A percentile compares a stretch with the other conserved stretches of the same genome.
Evolutionary conservation across 2,113 vertebrate species (phyloP).

Genomic region (Desmodus rotundus): DNA sequence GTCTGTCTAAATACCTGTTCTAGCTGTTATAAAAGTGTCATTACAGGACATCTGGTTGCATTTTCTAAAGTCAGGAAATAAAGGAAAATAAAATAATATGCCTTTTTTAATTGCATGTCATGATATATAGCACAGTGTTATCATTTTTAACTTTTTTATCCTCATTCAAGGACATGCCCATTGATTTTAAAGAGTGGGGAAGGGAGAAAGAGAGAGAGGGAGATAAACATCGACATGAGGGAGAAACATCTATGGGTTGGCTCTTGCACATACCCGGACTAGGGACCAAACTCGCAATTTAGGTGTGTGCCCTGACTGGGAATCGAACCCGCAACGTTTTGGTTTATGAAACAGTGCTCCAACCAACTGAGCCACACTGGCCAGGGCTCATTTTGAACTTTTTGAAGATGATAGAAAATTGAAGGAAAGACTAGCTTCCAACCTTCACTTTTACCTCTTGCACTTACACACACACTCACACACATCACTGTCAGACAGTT

Average conservation of each 20-base stretch:
- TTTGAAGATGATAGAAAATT: constrained; percentile 3
- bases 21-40: not conserved
- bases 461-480: not conserved
- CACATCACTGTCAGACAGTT: not conserved
- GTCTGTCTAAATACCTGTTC: not conserved
- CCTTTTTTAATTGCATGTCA: not conserved
- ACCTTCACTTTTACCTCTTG: not conserved
- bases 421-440: not conserved
- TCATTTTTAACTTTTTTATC: not conserved
- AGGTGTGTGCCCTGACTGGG: too few species aligned
- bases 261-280: too few species aligned
- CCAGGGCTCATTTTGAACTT: not conserved
- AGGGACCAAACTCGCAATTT: too few species aligned
- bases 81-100: constrained; percentile 26
- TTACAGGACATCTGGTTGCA: not conserved
- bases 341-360: too few species aligned
- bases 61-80: constrained; percentile 25
- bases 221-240: too few species aligned
- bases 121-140: not conserved
- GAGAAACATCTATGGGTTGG: too few species aligned
- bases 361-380: too few species aligned
- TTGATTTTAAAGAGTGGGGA: too few species aligned
- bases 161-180: too few species aligned
- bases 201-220: too few species aligned
- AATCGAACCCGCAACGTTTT: too few species aligned